Evolutionary conservation across 2,113 vertebrate genomes (phyloP).

Genomic region (Chamaea fasciata): DNA sequence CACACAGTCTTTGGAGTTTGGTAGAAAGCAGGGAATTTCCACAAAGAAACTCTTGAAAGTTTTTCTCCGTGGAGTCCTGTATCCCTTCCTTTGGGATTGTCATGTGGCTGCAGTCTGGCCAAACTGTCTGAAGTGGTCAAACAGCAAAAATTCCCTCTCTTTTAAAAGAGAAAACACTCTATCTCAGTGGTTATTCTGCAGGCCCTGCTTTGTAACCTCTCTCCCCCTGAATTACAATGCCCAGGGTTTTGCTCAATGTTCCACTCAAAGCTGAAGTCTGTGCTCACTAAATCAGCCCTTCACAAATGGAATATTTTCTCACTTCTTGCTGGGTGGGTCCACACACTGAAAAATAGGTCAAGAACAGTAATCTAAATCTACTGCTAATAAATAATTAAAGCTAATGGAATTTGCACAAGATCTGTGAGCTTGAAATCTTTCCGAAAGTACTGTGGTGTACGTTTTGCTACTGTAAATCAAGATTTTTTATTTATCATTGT

Average conservation of each 20-base stretch:
- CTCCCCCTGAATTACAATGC: background rate
- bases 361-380: constrained; percentile 79
- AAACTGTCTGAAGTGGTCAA: background rate
- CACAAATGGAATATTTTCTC: constrained; percentile 72
- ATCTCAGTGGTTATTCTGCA: constrained; percentile 4
- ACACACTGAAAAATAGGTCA: constrained; percentile 78
- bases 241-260: constrained; percentile 43
- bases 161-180: constrained; percentile 4
- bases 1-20: fast-evolving
- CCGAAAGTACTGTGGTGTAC: constrained; percentile 53
- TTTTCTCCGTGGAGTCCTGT: fast-evolving
- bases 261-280: constrained; percentile 37
- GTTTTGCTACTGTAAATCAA: constrained; percentile 62
- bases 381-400: constrained; percentile 86
- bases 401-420: constrained; percentile 83
- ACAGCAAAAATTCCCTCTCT: background rate
- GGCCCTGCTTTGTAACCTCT: background rate
- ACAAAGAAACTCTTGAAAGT: background rate
- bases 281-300: constrained; percentile 50
- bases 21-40: background rate
- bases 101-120: background rate
- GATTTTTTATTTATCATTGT: constrained; percentile 75
- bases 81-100: background rate
- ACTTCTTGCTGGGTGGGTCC: constrained; percentile 70
- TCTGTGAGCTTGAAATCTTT: constrained; percentile 73